Evolutionary conservation across 2,888 invertebrate genomes (phyloP).

Genomic region (Nephrotoma guestfalica): DNA sequence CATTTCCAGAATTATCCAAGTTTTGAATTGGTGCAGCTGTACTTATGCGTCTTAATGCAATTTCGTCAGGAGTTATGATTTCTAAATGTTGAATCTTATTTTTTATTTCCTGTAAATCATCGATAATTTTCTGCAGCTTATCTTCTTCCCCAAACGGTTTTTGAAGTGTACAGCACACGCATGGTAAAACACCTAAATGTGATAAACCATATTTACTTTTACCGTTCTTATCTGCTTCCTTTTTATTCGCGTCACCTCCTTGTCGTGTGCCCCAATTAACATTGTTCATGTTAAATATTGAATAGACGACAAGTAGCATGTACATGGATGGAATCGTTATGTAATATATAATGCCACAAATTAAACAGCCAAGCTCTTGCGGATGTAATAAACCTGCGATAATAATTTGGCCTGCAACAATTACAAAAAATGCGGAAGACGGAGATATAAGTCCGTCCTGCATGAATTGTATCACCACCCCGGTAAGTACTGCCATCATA

Average conservation of each 20-base stretch:
- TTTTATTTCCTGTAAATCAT: conserved; percentile 31
- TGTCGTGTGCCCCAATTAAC: conserved; percentile 84
- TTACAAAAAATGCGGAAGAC: conserved; percentile 65
- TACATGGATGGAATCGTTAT: conserved; percentile 92
- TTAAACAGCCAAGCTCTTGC: conserved; percentile 58
- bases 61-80: conserved; percentile 1
- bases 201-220: conserved; percentile 28
- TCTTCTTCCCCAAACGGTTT: conserved; percentile 31
- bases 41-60: too few species aligned
- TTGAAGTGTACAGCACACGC: conserved; percentile 36
- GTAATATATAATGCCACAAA: conserved; percentile 68
- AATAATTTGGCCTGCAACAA: conserved; percentile 52
- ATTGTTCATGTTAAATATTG: conserved; percentile 83
- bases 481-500: conserved; percentile 77
- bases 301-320: conserved; percentile 80
- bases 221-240: not conserved
- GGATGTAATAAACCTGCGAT: conserved; percentile 62
- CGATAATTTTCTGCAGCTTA: conserved; percentile 31
- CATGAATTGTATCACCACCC: conserved; percentile 60
- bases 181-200: conserved; percentile 38
- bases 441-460: conserved; percentile 70
- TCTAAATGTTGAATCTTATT: conserved; percentile 33
- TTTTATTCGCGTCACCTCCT: not conserved
- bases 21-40: not conserved
- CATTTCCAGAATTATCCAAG: not conserved